Base-by-base conservation (phyloP, 2,888 invertebrate genomes). In the Allygus modestus region DNA sequence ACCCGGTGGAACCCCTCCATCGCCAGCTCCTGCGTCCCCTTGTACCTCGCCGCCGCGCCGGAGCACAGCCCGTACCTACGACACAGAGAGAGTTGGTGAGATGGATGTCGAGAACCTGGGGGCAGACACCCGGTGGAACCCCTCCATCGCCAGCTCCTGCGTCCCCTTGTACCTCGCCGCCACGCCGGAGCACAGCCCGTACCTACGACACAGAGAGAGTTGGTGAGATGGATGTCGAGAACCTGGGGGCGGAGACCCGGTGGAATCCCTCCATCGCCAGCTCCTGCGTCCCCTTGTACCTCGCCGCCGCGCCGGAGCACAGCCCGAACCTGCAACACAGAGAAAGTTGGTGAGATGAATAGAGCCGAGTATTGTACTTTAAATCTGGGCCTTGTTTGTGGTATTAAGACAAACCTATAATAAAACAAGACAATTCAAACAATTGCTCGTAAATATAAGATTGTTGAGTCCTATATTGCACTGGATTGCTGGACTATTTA, bases 151-250 rank as follows among this genome's bases (percentile, higher is more conserved):
- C 9, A 91, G 90, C 51, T 90, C 91, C 58, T 90, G 91, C 0
- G 91, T 91, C 1, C 91, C 91, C 87, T 91, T 91, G 87, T 91
- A 91, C 33, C 90, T 87, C 81, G 90, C 91, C 0, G 91, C 91
- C 31, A 90, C 88, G 86, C 90, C 90, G 84, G 91, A 90, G 87
- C 91, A 91, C 79, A 91, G 85, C 2, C 91, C 91, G 83, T 91
- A 92, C 75, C 81, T 90, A 88, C 23, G 26, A 1, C 46, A 46
- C 46, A 15, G 46, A 17, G 5, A 37, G 5, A n/a, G n/a, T n/a
- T n/a, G n/a, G n/a, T n/a, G 91, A 90, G 4, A 91, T 91, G 75
- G 91, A 87, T 15, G 90, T 88, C 20, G 91, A 91, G 11, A 89
- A 89, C 61, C 86, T 86, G 1, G 91, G 90, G 58, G 90, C 91